Percentiles rank a stretch among this genome's conserved stretches.
Conservation (phyloP, 1,140 invertebrate genomes). For the Megathymus violae region DNA sequence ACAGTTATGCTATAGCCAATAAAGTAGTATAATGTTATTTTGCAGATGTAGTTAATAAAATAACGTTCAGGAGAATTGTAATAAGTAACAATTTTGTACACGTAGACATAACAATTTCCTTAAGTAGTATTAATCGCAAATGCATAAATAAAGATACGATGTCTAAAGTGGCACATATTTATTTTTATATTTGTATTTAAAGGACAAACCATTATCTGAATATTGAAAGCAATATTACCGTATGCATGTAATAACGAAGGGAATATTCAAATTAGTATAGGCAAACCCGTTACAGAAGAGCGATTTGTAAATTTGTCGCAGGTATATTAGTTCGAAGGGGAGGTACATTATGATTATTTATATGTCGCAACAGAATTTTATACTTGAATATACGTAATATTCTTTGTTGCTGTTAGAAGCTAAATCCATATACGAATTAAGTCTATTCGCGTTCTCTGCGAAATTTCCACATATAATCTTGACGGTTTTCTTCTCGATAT, state of each 20-base stretch:
- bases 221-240: slow-evolving; percentile 3
- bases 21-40: slow-evolving; percentile 8
- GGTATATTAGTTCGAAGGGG: too few species aligned
- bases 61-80: neutral
- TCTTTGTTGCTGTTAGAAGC: too few species aligned
- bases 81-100: slow-evolving; percentile 18
- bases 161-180: slow-evolving; percentile 27
- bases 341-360: too few species aligned
- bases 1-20: slow-evolving; percentile 11
- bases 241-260: neutral
- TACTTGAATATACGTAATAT: too few species aligned
- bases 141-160: slow-evolving; percentile 36
- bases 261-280: neutral
- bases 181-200: slow-evolving; percentile 34
- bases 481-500: too few species aligned
- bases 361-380: too few species aligned
- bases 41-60: neutral
- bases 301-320: too few species aligned
- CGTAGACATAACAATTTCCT: slow-evolving; percentile 32
- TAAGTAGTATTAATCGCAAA: slow-evolving; percentile 34
- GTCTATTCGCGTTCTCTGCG: too few species aligned
- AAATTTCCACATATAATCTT: too few species aligned
- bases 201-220: slow-evolving; percentile 7
- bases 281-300: neutral
- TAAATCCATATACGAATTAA: too few species aligned